These are phyloP conservation scores for Brachymystax lenok DNA, from an alignment of 2,797 vertebrate species.

Conservation along the genomic window DNA sequence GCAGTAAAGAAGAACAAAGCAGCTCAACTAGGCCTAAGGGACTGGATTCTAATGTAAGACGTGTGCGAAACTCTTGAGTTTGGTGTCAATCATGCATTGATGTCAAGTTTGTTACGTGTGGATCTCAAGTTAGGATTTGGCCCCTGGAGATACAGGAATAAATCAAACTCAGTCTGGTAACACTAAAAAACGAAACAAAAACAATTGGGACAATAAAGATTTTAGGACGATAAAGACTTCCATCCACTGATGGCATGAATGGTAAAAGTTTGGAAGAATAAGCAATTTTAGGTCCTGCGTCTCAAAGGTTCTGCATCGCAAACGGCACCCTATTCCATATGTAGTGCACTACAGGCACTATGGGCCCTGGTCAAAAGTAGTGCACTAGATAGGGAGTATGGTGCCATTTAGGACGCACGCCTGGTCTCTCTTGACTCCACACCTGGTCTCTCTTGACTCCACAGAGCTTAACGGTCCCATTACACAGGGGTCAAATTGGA, in stretches of 20 bases:
- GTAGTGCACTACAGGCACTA: neutral
- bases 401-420: neutral
- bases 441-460: neutral
- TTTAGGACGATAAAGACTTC: too few relatives aligned
- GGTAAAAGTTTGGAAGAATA: neutral
- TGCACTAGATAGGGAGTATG: neutral
- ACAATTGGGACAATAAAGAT: neutral
- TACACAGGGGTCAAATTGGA: slow-evolving; percentile 35
- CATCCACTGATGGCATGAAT: neutral
- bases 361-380: neutral
- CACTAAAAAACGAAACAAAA: neutral
- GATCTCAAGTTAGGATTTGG: neutral
- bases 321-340: neutral
- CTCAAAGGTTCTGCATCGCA: neutral
- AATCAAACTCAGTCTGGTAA: neutral
- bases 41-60: neutral
- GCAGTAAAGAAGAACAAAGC: slow-evolving; percentile 40
- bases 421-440: neutral
- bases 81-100: neutral
- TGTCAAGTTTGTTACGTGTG: neutral
- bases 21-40: slow-evolving; percentile 4
- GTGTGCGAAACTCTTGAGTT: neutral
- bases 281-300: neutral
- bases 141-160: neutral
- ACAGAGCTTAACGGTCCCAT: slow-evolving; percentile 7